Conservation (phyloP, 2,797 vertebrate species). For the Phataginus tricuspis region DNA sequence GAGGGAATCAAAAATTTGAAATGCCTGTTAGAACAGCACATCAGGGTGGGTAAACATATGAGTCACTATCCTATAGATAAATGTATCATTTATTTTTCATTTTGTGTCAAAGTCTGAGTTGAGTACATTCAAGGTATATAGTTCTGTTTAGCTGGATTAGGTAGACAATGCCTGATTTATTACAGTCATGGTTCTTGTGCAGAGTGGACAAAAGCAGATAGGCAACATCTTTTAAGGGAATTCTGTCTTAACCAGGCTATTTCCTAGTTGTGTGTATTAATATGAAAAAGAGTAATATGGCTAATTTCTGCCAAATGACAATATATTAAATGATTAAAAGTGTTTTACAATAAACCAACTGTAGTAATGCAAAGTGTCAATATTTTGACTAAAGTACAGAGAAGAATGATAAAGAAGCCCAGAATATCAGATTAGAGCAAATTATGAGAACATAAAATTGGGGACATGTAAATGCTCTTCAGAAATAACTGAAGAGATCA, state of each 20-base stretch:
- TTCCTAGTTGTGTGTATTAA: neutral
- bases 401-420: neutral
- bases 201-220: neutral
- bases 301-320: neutral
- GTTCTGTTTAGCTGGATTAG: neutral
- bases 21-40: neutral
- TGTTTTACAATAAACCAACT: neutral
- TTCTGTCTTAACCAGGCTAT: neutral
- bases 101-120: neutral
- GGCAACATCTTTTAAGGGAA: neutral
- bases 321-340: neutral
- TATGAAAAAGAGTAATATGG: too few relatives aligned
- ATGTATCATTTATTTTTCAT: neutral
- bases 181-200: neutral
- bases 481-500: neutral
- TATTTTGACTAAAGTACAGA: neutral
- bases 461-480: neutral
- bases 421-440: neutral
- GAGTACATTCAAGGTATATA: neutral
- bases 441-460: neutral
- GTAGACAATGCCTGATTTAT: neutral
- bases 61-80: neutral
- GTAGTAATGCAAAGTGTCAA: neutral
- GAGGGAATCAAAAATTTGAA: neutral
- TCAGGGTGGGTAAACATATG: neutral